Conservation (phyloP, 2,888 invertebrate genomes). For the Criorhina ranunculi region DNA sequence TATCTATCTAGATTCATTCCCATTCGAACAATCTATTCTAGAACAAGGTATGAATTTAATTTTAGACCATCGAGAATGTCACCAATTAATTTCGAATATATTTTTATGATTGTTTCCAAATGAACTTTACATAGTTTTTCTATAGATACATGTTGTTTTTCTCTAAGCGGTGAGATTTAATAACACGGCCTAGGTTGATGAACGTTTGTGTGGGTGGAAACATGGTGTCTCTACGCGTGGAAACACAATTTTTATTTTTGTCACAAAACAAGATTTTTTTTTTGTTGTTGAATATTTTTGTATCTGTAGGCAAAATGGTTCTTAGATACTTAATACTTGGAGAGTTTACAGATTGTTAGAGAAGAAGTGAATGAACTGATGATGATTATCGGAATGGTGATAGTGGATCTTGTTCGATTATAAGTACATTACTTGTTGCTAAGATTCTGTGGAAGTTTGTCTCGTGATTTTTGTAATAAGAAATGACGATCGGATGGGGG, state of each 20-base stretch:
- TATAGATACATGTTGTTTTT: slow-evolving; percentile 1
- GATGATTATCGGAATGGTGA: too few species aligned
- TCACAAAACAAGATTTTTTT: slow-evolving; percentile 2
- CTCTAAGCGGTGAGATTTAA: background rate
- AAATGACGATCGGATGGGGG: too few species aligned
- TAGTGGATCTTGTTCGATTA: too few species aligned
- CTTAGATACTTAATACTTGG: too few species aligned
- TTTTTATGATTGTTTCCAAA: background rate
- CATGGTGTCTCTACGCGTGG: slow-evolving; percentile 9
- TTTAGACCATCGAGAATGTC: slow-evolving; percentile 18
- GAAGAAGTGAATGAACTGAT: too few species aligned
- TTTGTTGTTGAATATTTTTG: background rate
- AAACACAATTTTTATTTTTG: slow-evolving; percentile 32
- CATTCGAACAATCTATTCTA: background rate
- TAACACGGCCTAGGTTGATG: background rate
- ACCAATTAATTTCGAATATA: slow-evolving; percentile 25
- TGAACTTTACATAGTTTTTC: background rate
- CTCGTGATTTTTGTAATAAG: too few species aligned
- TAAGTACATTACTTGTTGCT: too few species aligned
- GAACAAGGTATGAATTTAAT: background rate
- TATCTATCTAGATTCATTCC: background rate
- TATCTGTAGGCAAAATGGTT: background rate
- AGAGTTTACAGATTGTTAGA: too few species aligned
- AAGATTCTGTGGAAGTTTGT: too few species aligned
- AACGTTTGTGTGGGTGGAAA: slow-evolving; percentile 16